phyloP scores from a whole-genome alignment of 2,797 vertebrate species.

The Pipistrellus pipistrellus region DNA sequence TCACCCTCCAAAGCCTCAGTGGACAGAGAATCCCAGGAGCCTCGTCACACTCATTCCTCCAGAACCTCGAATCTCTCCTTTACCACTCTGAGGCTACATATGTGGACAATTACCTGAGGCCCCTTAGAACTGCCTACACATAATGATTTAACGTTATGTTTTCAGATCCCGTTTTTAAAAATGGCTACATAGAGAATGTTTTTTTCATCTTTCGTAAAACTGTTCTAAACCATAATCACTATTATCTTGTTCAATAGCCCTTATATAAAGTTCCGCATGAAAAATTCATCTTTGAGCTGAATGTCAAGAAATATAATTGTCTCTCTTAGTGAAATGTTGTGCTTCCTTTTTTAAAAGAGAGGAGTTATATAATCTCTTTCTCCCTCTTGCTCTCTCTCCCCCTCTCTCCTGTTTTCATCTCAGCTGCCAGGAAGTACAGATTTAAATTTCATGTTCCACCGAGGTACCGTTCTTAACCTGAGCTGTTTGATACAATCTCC shows the following conservation, averaged over 20 bases:
- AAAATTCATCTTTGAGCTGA: conserved; percentile 79
- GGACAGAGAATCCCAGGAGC: conserved; percentile 10
- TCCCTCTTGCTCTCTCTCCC: conserved; percentile 54
- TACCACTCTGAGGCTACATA: background rate
- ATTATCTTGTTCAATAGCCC: conserved; percentile 76
- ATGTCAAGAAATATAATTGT: conserved; percentile 82
- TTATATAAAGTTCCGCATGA: conserved; percentile 80
- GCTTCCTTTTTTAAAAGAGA: conserved; percentile 76
- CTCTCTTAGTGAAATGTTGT: conserved; percentile 75
- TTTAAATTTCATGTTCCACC: conserved; percentile 56
- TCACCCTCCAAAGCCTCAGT: conserved; percentile 26
- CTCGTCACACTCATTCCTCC: background rate
- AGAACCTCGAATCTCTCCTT: background rate
- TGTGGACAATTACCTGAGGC: background rate
- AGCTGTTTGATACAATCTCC: background rate
- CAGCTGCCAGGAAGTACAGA: conserved; percentile 72
- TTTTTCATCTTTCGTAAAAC: conserved; percentile 56
- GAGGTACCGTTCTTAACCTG: background rate
- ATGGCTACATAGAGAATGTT: conserved; percentile 29
- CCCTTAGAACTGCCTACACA: background rate
- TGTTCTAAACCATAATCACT: conserved; percentile 70
- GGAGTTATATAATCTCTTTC: conserved; percentile 75
- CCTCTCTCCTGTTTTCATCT: conserved; percentile 64
- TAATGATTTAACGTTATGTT: background rate
- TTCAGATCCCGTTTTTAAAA: conserved; percentile 34